A percentile compares a stretch with the other conserved stretches of the same genome.
phyloP scores from a whole-genome alignment of 2,888 invertebrate species.

The Pherbina coryleti region DNA sequence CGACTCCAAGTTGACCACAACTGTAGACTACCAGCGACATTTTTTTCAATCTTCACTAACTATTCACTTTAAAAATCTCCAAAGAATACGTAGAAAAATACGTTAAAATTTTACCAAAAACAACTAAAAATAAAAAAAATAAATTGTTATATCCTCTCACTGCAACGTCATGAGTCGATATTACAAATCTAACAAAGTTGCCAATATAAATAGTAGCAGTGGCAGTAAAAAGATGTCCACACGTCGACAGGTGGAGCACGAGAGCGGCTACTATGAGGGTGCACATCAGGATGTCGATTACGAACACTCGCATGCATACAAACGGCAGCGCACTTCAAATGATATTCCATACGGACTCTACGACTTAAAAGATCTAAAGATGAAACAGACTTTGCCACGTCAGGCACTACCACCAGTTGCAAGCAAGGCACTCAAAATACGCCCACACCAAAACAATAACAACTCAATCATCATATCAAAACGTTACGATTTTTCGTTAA shows the following conservation, averaged over 20 bases:
- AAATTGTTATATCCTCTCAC: not conserved
- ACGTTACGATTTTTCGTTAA: conserved; percentile 21
- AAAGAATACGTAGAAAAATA: conserved; percentile 43
- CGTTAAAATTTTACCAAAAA: conserved; percentile 36
- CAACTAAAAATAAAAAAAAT: conserved; percentile 4
- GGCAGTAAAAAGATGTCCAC: conserved; percentile 72
- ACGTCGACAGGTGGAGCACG: conserved; percentile 79
- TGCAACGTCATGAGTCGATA: conserved; percentile 50
- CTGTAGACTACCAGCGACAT: conserved; percentile 1
- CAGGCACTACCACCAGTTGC: conserved; percentile 1
- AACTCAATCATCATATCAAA: conserved; percentile 41
- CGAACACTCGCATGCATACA: conserved; percentile 36
- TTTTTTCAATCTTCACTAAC: conserved; percentile 6
- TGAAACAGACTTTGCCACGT: conserved; percentile 25
- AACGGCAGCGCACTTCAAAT: conserved; percentile 43
- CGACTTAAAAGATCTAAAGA: conserved; percentile 23
- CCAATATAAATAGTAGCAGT: conserved; percentile 18
- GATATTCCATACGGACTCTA: not conserved
- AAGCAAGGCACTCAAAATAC: conserved; percentile 2
- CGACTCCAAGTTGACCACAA: conserved; percentile 40
- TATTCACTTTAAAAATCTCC: conserved; percentile 20
- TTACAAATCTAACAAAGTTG: conserved; percentile 35
- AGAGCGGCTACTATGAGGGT: conserved; percentile 88
- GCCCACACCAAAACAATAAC: conserved; percentile 48
- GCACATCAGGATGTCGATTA: conserved; percentile 62